Evolutionary conservation across 2,113 vertebrate species (phyloP).

Genomic region (Sciurus niger): DNA sequence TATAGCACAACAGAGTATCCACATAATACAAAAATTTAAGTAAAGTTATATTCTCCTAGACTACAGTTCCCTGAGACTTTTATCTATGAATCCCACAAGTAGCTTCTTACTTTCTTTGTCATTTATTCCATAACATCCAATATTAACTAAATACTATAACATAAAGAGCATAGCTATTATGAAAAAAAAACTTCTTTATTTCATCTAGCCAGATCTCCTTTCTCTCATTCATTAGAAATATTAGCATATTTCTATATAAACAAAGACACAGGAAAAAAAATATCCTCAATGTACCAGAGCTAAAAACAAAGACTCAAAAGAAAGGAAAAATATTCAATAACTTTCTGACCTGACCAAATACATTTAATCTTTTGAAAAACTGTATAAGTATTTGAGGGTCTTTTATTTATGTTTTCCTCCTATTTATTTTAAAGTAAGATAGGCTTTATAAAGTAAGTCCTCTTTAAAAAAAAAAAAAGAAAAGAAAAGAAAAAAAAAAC

Average conservation of each 20-base stretch:
- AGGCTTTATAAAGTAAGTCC: constrained; percentile 85
- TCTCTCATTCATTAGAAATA: constrained; percentile 19
- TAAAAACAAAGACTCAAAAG: constrained; percentile 82
- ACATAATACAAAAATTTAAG: constrained; percentile 18
- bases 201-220: neutral
- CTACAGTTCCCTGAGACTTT: neutral
- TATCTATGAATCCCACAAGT: neutral
- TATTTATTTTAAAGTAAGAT: constrained; percentile 88
- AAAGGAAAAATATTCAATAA: constrained; percentile 81
- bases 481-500: neutral
- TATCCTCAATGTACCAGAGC: constrained; percentile 61
- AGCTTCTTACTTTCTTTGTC: constrained; percentile 3
- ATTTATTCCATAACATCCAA: constrained; percentile 20
- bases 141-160: neutral
- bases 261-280: constrained; percentile 76
- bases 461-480: constrained; percentile 70
- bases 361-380: constrained; percentile 88
- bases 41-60: constrained; percentile 23
- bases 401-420: constrained; percentile 89
- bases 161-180: neutral
- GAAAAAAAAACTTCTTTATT: constrained; percentile 51
- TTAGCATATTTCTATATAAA: constrained; percentile 73
- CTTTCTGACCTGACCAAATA: constrained; percentile 87
- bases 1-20: neutral
- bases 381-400: constrained; percentile 89